Percentiles rank a stretch among this genome's conserved stretches.
Conservation (phyloP, 2,113 vertebrate species). For the Lamprologus ornatipinnis region DNA sequence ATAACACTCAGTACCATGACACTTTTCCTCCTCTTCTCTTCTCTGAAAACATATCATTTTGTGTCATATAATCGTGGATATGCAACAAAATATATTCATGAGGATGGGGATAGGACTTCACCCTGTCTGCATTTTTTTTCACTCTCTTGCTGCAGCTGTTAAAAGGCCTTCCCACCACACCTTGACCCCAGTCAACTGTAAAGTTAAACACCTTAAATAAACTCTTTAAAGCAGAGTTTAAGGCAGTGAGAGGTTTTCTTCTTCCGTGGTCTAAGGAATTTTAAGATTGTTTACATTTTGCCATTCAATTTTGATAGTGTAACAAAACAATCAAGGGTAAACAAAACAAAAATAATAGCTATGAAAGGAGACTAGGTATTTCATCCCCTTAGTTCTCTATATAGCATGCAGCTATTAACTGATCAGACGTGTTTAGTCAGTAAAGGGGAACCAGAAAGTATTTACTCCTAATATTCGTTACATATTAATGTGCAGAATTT, state of each 20-base stretch:
- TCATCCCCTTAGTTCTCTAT: neutral
- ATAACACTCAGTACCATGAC: neutral
- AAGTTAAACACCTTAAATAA: constrained; percentile 50
- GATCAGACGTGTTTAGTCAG: neutral
- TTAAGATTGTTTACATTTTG: neutral
- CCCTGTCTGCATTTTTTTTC: constrained; percentile 16
- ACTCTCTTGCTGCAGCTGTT: constrained; percentile 18
- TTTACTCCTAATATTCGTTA: neutral
- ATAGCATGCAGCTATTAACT: neutral
- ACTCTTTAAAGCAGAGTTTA: neutral
- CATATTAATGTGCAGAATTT: neutral
- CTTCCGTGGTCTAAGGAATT: neutral
- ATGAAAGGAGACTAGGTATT: neutral
- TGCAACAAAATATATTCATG: neutral
- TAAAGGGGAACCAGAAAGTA: neutral
- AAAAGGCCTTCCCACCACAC: constrained; percentile 2
- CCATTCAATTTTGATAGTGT: neutral
- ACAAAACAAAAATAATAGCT: neutral
- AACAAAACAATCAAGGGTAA: neutral
- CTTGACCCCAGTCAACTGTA: constrained; percentile 17
- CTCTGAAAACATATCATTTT: constrained; percentile 30
- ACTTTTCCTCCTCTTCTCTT: neutral
- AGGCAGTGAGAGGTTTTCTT: neutral
- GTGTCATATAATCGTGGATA: constrained; percentile 26
- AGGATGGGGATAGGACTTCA: neutral